These are phyloP conservation scores for Ips nitidus DNA, from an alignment of 1,140 invertebrate species.

Conservation along the genomic window DNA sequence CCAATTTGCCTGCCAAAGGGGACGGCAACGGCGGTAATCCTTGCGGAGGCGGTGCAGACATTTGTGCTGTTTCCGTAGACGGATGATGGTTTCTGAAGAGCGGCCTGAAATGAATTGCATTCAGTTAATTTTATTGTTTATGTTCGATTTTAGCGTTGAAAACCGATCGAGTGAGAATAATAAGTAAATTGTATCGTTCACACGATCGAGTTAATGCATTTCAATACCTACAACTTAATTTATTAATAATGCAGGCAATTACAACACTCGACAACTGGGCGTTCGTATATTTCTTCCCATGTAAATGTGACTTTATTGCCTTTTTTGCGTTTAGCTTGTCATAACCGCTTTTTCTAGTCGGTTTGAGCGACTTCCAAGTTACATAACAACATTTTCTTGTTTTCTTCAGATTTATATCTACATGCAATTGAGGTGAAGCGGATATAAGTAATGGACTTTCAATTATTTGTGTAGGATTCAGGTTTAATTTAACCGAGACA, in stretches of 20 bases:
- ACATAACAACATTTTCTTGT: background rate
- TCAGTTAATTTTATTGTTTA: constrained; percentile 47
- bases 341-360: background rate
- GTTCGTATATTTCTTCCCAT: background rate
- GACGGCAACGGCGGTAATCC: constrained; percentile 49
- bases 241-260: background rate
- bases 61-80: constrained; percentile 46
- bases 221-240: background rate
- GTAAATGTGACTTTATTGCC: background rate
- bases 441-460: no score
- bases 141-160: background rate
- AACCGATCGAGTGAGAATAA: no score
- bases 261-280: background rate
- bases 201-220: no score
- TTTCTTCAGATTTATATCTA: background rate
- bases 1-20: constrained; percentile 46
- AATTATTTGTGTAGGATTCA: no score
- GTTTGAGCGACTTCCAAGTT: background rate
- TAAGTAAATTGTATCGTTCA: no score
- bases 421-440: background rate
- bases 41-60: constrained; percentile 38
- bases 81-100: constrained; percentile 55
- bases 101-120: constrained; percentile 55
- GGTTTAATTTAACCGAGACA: no score
- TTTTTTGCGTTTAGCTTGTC: background rate